Evolutionary conservation across 2,888 invertebrate species (phyloP).

Genomic region (Platycnemis pennipes): DNA sequence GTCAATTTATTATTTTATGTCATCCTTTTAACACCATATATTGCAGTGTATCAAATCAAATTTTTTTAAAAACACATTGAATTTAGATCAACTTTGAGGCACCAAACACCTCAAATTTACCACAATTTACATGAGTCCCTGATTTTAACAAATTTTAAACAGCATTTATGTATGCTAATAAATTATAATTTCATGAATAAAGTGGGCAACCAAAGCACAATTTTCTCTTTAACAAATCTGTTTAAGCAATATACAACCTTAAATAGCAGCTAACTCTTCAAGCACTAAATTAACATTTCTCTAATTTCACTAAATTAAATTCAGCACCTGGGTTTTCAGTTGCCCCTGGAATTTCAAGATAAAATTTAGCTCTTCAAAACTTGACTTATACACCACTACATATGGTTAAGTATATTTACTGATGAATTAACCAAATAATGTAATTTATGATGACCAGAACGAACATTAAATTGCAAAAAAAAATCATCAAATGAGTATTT

Average conservation of each 20-base stretch:
- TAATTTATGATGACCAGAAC: not conserved
- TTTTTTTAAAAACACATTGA: not conserved
- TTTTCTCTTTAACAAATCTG: not conserved
- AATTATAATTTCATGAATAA: not conserved
- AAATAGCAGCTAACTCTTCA: not conserved
- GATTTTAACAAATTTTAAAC: no score
- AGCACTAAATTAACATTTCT: not conserved
- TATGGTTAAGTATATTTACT: not conserved
- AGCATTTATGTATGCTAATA: not conserved
- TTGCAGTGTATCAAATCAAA: not conserved
- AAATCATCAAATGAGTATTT: not conserved
- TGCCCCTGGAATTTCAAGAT: not conserved
- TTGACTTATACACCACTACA: not conserved
- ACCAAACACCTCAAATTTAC: not conserved
- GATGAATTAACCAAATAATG: not conserved
- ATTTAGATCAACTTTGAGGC: not conserved
- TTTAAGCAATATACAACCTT: not conserved
- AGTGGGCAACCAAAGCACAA: not conserved
- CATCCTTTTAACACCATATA: not conserved
- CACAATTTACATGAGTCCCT: not conserved
- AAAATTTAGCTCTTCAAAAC: not conserved
- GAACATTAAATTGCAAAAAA: not conserved
- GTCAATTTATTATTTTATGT: not conserved
- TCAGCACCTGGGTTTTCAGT: not conserved
- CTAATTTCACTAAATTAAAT: not conserved